Percentiles rank a stretch among this genome's conserved stretches.
phyloP scores from a whole-genome alignment of 2,113 vertebrate species.

The Chionis minor region DNA sequence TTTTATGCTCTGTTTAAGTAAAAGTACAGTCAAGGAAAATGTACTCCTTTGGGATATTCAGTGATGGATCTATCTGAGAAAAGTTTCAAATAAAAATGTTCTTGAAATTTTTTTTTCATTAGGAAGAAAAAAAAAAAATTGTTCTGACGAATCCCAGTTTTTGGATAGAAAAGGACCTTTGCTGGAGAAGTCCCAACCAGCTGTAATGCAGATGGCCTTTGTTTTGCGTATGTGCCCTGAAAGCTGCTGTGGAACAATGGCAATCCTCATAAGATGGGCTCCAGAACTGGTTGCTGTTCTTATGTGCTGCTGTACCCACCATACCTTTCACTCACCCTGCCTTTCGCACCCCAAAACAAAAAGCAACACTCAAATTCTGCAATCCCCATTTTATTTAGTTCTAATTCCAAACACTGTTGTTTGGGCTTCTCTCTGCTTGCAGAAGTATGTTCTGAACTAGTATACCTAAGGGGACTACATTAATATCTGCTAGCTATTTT shows the following conservation, averaged over 20 bases:
- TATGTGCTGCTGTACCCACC: background rate
- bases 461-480: background rate
- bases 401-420: background rate
- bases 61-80: background rate
- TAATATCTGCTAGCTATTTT: slow-evolving; percentile 22
- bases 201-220: background rate
- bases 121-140: background rate
- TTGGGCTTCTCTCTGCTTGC: background rate
- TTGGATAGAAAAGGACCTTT: background rate
- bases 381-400: background rate
- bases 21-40: background rate
- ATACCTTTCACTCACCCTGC: background rate
- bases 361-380: background rate
- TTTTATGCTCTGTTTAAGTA: background rate
- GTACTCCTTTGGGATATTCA: background rate
- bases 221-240: background rate
- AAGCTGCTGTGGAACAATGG: background rate
- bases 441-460: background rate
- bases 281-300: background rate
- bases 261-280: background rate
- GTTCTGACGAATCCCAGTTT: background rate
- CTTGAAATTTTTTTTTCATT: background rate
- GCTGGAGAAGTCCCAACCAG: background rate
- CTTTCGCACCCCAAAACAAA: background rate
- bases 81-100: background rate